phyloP scores from a whole-genome alignment of 2,888 invertebrate genomes.

The Drosophila ezoana region DNA sequence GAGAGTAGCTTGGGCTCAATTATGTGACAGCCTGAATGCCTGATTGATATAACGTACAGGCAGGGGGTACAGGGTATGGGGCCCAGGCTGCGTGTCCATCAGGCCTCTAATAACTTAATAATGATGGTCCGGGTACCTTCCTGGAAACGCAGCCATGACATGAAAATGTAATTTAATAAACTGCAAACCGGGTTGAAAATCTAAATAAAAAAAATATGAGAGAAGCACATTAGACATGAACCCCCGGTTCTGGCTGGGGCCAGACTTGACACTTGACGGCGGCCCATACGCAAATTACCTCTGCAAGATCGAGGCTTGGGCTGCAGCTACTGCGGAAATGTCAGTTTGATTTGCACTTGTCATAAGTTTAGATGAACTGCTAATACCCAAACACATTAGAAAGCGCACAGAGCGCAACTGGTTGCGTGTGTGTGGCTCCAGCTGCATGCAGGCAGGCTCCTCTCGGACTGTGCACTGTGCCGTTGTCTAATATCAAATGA shows the following conservation, averaged over 20 bases:
- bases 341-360: conserved; percentile 81
- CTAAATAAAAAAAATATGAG: neutral
- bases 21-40: conserved; percentile 52
- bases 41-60: conserved; percentile 41
- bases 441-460: too few species aligned
- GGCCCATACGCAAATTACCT: conserved; percentile 61
- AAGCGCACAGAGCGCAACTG: conserved; percentile 54
- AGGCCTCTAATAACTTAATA: conserved; percentile 75
- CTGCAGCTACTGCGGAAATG: conserved; percentile 73
- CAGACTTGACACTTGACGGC: conserved; percentile 51
- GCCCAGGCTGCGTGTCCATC: conserved; percentile 43
- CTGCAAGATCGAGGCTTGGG: conserved; percentile 24
- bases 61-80: neutral
- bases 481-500: conserved; percentile 75
- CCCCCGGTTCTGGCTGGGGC: conserved; percentile 20
- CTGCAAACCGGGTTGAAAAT: conserved; percentile 35
- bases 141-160: conserved; percentile 48
- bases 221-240: conserved; percentile 57
- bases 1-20: conserved; percentile 17
- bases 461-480: conserved; percentile 48
- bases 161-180: conserved; percentile 77
- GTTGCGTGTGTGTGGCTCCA: conserved; percentile 16
- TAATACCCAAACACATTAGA: conserved; percentile 81
- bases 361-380: conserved; percentile 81
- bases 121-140: conserved; percentile 67